A percentile compares a stretch with the other conserved stretches of the same genome.
Evolutionary conservation across 2,888 invertebrate species (phyloP).

Genomic region (Sinhomidia bicolor): DNA sequence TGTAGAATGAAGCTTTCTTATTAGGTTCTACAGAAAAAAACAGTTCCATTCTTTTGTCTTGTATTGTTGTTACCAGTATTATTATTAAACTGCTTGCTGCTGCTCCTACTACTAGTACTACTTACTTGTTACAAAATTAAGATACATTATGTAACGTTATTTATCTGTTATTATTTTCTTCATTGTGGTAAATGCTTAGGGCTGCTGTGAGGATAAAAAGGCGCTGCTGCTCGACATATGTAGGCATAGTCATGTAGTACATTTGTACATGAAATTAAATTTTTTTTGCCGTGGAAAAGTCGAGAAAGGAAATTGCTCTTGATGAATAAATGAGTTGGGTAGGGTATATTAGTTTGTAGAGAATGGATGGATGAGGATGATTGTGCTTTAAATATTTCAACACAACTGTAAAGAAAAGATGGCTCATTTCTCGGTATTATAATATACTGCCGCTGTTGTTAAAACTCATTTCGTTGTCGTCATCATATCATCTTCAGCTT

Average conservation of each 20-base stretch:
- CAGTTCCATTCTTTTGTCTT: slow-evolving; percentile 49
- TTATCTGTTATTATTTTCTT: background rate
- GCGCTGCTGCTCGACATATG: background rate
- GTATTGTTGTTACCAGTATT: background rate
- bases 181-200: too few relatives aligned
- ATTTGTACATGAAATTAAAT: background rate
- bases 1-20: too few relatives aligned
- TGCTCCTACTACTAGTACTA: background rate
- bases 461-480: slow-evolving; percentile 22
- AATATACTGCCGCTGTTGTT: background rate
- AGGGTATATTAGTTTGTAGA: background rate
- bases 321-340: slow-evolving; percentile 18
- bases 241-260: background rate
- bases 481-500: too few relatives aligned
- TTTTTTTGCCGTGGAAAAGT: background rate
- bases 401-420: background rate
- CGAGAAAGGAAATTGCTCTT: slow-evolving; percentile 11
- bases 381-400: slow-evolving; percentile 28
- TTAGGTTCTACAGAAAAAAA: background rate
- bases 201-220: background rate
- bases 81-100: slow-evolving; percentile 3
- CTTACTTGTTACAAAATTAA: slow-evolving; percentile 14
- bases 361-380: background rate
- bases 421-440: slow-evolving; percentile 3
- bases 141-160: slow-evolving; percentile 47